Conservation (phyloP, 2,888 invertebrate genomes). For the Rhagophthalmus giganteus region DNA sequence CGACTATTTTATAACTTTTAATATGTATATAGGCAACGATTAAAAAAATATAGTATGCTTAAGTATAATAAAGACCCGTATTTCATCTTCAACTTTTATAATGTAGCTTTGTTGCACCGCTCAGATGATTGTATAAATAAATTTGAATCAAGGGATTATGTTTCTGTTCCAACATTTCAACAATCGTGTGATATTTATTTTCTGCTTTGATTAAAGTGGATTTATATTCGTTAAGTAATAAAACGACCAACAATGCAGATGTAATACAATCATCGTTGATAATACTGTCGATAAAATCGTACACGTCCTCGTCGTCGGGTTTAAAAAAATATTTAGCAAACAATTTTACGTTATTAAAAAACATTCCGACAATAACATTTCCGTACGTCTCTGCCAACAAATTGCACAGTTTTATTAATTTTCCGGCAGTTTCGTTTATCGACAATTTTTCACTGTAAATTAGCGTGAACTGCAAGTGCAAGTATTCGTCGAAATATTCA, state of each 20-base stretch:
- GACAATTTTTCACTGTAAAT: conserved; percentile 3
- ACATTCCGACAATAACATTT: conserved; percentile 1
- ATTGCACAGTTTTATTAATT: conserved; percentile 7
- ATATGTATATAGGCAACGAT: no score
- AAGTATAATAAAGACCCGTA: no score
- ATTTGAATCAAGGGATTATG: conserved; percentile 10
- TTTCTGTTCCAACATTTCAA: conserved; percentile 1
- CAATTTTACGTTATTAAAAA: conserved; percentile 6
- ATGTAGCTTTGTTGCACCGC: conserved; percentile 5
- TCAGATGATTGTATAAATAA: conserved; percentile 9
- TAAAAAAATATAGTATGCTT: no score
- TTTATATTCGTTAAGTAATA: conserved; percentile 6
- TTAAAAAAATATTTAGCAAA: conserved; percentile 6
- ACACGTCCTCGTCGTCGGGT: background rate
- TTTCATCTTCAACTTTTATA: background rate
- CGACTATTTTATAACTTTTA: no score
- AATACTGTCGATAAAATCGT: conserved; percentile 2
- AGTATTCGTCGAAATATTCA: conserved; percentile 11
- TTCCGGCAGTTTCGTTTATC: background rate
- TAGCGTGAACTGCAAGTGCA: conserved; percentile 13
- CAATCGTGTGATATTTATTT: conserved; percentile 3
- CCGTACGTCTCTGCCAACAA: conserved; percentile 4
- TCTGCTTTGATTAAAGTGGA: background rate
- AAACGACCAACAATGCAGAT: conserved; percentile 11
- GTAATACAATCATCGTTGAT: background rate